Evolutionary conservation across 2,888 invertebrate genomes (phyloP).

Genomic region (Eupelmus urozonus): DNA sequence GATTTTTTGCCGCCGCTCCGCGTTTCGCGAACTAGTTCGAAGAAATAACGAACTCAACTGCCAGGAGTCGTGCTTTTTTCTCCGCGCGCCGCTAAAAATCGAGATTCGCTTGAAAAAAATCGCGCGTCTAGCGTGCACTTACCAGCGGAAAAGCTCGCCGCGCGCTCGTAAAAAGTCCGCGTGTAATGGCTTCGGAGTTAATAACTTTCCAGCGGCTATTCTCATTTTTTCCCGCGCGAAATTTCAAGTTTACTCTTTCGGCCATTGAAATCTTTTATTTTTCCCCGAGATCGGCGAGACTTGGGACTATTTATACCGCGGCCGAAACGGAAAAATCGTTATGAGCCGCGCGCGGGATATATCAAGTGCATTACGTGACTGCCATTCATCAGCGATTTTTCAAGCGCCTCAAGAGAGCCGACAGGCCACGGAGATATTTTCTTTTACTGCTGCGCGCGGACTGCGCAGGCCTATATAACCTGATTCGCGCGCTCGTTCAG

Average conservation of each 20-base stretch:
- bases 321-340: too few species aligned
- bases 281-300: too few species aligned
- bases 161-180: conserved; percentile 1
- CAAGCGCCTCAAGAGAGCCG: not conserved
- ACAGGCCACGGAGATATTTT: too few species aligned
- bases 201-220: too few species aligned
- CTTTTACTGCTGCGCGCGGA: too few species aligned
- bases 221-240: not conserved
- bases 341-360: not conserved
- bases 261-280: too few species aligned
- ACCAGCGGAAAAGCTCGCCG: conserved; percentile 4
- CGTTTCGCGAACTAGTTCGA: conserved; percentile 17
- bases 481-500: too few species aligned
- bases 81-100: not conserved
- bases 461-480: too few species aligned
- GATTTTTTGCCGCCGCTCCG: conserved; percentile 21
- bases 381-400: conserved; percentile 41
- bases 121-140: not conserved
- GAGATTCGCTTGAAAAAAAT: conserved; percentile 21
- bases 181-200: not conserved
- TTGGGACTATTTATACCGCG: too few species aligned
- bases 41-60: not conserved
- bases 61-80: not conserved
- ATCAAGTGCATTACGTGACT: not conserved
- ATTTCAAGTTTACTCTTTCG: not conserved